These are phyloP conservation scores for Leptopilina clavipes DNA, from an alignment of 1,140 invertebrate genomes.

Conservation along the genomic window DNA sequence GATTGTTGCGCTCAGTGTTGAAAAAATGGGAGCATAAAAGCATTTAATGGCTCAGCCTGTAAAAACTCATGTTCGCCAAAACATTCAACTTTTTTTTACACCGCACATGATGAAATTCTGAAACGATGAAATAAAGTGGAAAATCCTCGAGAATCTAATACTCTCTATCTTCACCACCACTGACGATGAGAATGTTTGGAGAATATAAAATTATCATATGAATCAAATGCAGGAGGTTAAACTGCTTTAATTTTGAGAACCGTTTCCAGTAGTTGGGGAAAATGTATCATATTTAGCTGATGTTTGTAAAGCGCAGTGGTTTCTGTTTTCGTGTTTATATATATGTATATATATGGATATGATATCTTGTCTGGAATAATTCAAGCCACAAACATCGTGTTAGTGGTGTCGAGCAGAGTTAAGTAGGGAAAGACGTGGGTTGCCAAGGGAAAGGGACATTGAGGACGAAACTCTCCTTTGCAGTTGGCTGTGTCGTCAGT, in stretches of 20 bases:
- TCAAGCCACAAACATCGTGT: conserved; percentile 64
- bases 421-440: conserved; percentile 53
- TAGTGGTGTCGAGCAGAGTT: conserved; percentile 54
- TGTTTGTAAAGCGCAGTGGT: not conserved
- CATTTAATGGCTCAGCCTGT: not conserved
- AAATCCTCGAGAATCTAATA: conserved; percentile 2
- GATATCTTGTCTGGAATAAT: conserved; percentile 60
- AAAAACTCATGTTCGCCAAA: not conserved
- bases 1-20: not conserved
- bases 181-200: not conserved
- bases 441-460: conserved; percentile 51
- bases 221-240: conserved; percentile 1
- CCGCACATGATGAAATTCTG: not conserved
- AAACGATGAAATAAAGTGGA: not conserved
- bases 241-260: not conserved
- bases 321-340: not conserved
- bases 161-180: not conserved
- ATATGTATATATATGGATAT: not conserved
- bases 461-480: conserved; percentile 60
- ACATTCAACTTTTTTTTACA: not conserved
- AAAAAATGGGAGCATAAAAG: not conserved
- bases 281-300: conserved; percentile 39
- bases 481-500: conserved; percentile 67
- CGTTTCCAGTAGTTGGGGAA: conserved; percentile 7
- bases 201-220: not conserved